Evolutionary conservation across 2,888 invertebrate species (phyloP), one percentile per base, ranked within the genome.

Genomic region (Fissipunctia ypsillon): DNA sequence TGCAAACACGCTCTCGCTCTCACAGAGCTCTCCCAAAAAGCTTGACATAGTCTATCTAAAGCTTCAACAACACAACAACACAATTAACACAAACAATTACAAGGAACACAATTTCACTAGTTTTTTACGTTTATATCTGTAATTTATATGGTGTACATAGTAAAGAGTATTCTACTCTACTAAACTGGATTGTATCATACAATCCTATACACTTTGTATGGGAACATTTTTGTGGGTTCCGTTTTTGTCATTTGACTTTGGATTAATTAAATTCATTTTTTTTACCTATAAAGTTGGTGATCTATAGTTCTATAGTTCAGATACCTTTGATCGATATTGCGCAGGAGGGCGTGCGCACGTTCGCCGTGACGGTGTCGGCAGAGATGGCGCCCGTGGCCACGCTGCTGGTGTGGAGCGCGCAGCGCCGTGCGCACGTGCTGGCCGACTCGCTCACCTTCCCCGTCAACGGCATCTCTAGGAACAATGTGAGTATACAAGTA

Each of bases 381-480:
- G 98, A 98, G 96, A 98, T 99, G 98, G 98, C 99, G 14, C 99
- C 99, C 0, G 98, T 98, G 38, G 98, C 99, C 22, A 99, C 99
- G 0, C 97, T 99, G 50, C 97, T 99, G 31, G 98, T 98, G 65
- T 99, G 99, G 97, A 97, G 98, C 91, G 97, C 99, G 1, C 98
- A 97, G 9, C 97, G 97, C 22, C 97, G 98, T 85, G 99, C 98
- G 0, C 98, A 98, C 88, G 98, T 99, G 65, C 97, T 99, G 0
- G 98, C 98, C 0, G 99, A 99, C 95, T 98, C 99, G 74, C 96
- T 99, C 74, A 99, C 99, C n/a, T 99, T 99, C 96, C 99, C 99
- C 0, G 99, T 99, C 41, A 99, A 99, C 94, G 99, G 99, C 77
- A 98, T 99, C 85, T 98, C 99, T 1, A 95, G 99, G 77, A 99